Evolutionary conservation across 1,140 invertebrate species (phyloP), one percentile per base, ranked within the genome.

Genomic region (Magallana ariakensis): DNA sequence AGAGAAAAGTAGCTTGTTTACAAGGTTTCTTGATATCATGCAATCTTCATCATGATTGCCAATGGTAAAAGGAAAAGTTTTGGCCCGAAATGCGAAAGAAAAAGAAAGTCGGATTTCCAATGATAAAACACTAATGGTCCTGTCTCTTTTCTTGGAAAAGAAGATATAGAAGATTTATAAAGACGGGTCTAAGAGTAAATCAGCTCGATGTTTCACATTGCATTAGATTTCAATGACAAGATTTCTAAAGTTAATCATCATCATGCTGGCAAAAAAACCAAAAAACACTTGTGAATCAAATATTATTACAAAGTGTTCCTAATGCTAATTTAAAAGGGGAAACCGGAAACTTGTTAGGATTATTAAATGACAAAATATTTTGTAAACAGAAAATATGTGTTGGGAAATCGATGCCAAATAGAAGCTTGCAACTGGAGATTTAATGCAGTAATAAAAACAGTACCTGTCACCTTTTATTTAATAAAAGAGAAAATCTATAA

Each of bases 191-290:
- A 0, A 6, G 2, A 16, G 58, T 62, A n/a, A 62, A 62, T 62
- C 58, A 62, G 19, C 6, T 19, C 33, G 22, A 26, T 26, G 2
- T 75, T 75, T 75, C 22, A 75, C 66, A 75, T 19, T 75, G 66
- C 66, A 75, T 75, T 75, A 75, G 66, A 75, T 75, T 33, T 75
- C 66, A 75, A 4, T 75, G 66, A 75, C 66, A 75, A 75, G 22
- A 11, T 13, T 26, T 13, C 66, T 75, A 19, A 0, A 13, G 19
- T 26, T 33, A 11, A 75, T 75, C 66, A 26, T 75, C 66, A 26
- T 75, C 6, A 26, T 75, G 22, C 66, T 75, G 33, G 9, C 22
- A 75, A 13, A 75, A 75, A 70, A 33, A 46, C 2, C 2, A 46
- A 46, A 46, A 46, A 46, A 46, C 33, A n/a, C 33, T 46, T 46